A percentile compares a stretch with the other conserved stretches of the same genome.
Evolutionary conservation across 2,797 vertebrate species (phyloP).

Genomic region (Octomys mimax): DNA sequence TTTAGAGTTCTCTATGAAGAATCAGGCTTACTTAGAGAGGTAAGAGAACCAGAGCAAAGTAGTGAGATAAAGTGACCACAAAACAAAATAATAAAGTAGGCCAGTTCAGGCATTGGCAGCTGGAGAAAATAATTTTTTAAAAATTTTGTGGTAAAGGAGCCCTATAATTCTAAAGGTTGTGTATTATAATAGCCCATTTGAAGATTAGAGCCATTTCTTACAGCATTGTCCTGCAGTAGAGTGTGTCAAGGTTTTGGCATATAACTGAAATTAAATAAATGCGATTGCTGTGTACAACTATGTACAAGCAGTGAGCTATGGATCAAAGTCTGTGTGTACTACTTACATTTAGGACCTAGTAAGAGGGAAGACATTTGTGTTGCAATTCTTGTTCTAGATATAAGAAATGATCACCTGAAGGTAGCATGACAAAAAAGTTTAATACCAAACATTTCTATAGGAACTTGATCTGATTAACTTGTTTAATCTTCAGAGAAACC

Average conservation of each 20-base stretch:
- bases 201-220: background rate
- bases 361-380: background rate
- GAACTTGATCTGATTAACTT: background rate
- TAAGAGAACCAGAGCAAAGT: conserved; percentile 10
- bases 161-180: background rate
- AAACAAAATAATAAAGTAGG: background rate
- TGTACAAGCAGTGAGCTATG: background rate
- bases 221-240: background rate
- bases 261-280: background rate
- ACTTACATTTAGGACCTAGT: background rate
- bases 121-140: background rate
- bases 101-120: background rate
- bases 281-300: rapidly evolving
- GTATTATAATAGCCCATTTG: background rate
- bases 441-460: background rate
- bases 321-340: background rate
- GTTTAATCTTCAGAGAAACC: background rate
- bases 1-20: conserved; percentile 37
- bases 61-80: background rate
- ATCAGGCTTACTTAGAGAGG: conserved; percentile 39
- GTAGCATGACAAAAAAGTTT: background rate
- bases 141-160: background rate
- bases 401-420: background rate
- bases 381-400: background rate
- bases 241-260: background rate